These are phyloP conservation scores for Erinaceus europaeus DNA, from an alignment of 2,113 vertebrate genomes.

Conservation along the genomic window DNA sequence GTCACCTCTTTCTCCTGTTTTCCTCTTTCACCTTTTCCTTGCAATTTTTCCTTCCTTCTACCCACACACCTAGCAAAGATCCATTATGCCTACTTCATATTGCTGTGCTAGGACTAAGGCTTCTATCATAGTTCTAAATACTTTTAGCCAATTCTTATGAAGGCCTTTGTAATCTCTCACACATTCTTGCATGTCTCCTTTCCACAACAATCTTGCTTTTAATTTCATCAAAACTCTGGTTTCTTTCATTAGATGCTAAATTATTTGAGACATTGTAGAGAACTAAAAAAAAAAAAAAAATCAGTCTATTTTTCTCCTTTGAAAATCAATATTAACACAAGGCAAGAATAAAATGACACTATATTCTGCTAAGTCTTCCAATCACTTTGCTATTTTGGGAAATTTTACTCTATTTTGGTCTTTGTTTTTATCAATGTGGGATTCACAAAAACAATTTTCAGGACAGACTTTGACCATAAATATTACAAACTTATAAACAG, in stretches of 20 bases:
- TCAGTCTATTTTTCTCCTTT: neutral
- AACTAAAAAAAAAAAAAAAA: neutral
- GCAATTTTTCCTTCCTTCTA: neutral
- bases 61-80: neutral
- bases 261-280: neutral
- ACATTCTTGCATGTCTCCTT: neutral
- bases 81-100: neutral
- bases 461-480: slow-evolving; percentile 56
- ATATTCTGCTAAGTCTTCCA: neutral
- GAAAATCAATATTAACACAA: neutral
- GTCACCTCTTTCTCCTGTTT: accelerated
- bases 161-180: neutral
- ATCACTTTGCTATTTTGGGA: neutral
- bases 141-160: neutral
- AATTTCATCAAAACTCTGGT: slow-evolving; percentile 1
- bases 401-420: neutral
- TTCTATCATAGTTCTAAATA: neutral
- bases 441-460: slow-evolving; percentile 21
- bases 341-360: neutral
- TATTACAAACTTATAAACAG: slow-evolving; percentile 51
- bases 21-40: neutral
- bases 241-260: slow-evolving; percentile 34
- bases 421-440: neutral
- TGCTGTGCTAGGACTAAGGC: neutral
- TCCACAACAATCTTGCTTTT: neutral